Evolutionary conservation across 2,888 invertebrate genomes (phyloP).

Genomic region (Spicauda simplicius): DNA sequence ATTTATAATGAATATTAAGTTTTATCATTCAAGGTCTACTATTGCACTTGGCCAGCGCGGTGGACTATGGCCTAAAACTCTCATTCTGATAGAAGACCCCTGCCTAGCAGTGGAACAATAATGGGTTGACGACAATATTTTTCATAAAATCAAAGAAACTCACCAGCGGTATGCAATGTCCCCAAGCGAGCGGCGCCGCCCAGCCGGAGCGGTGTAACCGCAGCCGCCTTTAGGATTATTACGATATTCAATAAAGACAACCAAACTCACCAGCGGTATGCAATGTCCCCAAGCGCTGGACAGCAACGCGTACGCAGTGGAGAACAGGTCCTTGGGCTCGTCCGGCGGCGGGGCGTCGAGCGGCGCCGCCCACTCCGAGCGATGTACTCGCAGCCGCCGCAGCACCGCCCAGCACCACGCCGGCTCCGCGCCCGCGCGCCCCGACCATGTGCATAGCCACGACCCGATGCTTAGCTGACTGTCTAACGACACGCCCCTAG

Average conservation of each 20-base stretch:
- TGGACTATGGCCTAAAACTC: no score
- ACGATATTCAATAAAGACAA: background rate
- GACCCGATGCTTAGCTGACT: constrained; percentile 60
- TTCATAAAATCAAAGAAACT: no score
- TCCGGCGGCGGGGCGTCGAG: constrained; percentile 53
- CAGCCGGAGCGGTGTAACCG: no score
- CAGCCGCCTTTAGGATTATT: no score
- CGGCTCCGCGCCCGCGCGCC: constrained; percentile 26
- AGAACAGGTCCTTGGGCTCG: constrained; percentile 51
- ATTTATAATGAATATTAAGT: no score
- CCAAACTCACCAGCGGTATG: constrained; percentile 69
- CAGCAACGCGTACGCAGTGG: constrained; percentile 59
- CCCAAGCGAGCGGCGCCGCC: no score
- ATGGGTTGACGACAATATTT: no score
- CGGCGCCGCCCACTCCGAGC: constrained; percentile 55
- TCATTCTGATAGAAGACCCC: no score
- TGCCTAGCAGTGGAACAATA: no score
- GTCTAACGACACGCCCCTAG: constrained; percentile 66
- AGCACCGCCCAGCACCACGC: constrained; percentile 69
- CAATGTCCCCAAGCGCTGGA: constrained; percentile 72
- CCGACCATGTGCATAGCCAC: constrained; percentile 56
- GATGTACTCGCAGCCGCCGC: constrained; percentile 60
- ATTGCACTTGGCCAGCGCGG: no score
- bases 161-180: no score
- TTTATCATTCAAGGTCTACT: no score